Evolutionary conservation across 2,113 vertebrate genomes (phyloP).

Genomic region (Ailuropoda melanoleuca): DNA sequence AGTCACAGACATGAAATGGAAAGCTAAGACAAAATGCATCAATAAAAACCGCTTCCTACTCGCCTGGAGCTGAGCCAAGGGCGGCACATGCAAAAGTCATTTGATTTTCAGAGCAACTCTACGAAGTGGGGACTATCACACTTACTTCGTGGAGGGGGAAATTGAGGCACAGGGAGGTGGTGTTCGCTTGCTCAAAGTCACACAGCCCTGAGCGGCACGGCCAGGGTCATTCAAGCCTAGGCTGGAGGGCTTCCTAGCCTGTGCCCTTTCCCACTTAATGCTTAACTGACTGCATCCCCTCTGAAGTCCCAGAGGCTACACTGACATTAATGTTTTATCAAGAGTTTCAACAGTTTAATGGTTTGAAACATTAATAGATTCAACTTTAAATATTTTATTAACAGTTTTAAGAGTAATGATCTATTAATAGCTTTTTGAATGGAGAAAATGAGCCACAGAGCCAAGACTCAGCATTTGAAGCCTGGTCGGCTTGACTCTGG

Average conservation of each 20-base stretch:
- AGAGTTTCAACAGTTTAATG: not conserved
- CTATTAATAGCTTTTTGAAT: not conserved
- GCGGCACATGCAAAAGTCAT: not conserved
- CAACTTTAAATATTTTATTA: constrained; percentile 21
- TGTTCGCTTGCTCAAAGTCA: not conserved
- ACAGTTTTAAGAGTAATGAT: not conserved
- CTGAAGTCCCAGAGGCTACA: not conserved
- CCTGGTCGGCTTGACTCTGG: not conserved
- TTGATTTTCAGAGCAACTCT: not conserved
- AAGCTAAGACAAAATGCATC: not conserved
- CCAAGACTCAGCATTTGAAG: not conserved
- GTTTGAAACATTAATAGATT: not conserved
- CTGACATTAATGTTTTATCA: not conserved
- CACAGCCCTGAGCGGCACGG: not conserved
- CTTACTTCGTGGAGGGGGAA: not conserved
- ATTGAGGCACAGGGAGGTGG: not conserved
- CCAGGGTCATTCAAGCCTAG: not conserved
- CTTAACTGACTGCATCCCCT: not conserved
- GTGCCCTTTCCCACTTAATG: too few species aligned
- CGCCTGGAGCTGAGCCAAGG: not conserved
- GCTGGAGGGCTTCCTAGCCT: too few species aligned
- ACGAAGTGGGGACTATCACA: not conserved
- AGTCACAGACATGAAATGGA: not conserved
- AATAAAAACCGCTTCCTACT: not conserved
- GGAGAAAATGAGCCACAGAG: not conserved